phyloP scores from a whole-genome alignment of 2,113 vertebrate species.

The Menidia beryllina region DNA sequence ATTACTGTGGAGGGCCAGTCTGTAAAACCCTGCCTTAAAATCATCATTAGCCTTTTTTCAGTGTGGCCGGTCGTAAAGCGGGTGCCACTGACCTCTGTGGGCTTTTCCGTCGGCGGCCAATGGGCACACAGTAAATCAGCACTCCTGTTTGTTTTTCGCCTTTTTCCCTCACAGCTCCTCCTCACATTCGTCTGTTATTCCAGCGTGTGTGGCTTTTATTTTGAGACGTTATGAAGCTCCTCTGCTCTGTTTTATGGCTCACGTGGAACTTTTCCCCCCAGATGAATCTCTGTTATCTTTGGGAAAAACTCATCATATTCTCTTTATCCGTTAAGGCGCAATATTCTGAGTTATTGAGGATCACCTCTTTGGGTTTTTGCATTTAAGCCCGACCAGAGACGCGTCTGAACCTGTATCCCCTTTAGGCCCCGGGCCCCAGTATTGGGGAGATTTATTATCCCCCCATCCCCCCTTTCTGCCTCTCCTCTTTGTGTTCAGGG shows the following conservation, averaged over 20 bases:
- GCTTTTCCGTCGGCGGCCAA: not conserved
- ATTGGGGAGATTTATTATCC: conserved; percentile 56
- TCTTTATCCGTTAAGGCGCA: too few species aligned
- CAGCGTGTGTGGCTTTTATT: too few species aligned
- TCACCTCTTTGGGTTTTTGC: not conserved
- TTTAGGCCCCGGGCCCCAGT: conserved; percentile 33
- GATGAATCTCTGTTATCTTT: not conserved
- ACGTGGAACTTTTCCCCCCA: too few species aligned
- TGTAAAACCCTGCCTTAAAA: conserved; percentile 6
- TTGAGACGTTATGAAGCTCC: too few species aligned
- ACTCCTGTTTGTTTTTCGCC: too few species aligned
- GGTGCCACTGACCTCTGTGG: conserved; percentile 25
- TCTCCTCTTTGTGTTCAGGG: conserved; percentile 50
- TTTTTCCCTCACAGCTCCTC: too few species aligned
- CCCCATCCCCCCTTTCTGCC: conserved; percentile 30
- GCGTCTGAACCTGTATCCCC: conserved; percentile 54
- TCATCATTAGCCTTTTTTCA: conserved; percentile 1
- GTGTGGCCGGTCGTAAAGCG: not conserved
- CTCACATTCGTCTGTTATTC: too few species aligned
- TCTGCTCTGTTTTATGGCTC: too few species aligned
- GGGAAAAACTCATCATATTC: not conserved
- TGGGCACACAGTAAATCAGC: conserved; percentile 23
- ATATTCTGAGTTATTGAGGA: too few species aligned
- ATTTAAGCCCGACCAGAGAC: conserved; percentile 31
- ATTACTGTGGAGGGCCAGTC: conserved; percentile 2